Percentiles rank a stretch among this genome's conserved stretches.
Evolutionary conservation across 1,140 invertebrate genomes (phyloP).

Genomic region (Drosophila insularis): DNA sequence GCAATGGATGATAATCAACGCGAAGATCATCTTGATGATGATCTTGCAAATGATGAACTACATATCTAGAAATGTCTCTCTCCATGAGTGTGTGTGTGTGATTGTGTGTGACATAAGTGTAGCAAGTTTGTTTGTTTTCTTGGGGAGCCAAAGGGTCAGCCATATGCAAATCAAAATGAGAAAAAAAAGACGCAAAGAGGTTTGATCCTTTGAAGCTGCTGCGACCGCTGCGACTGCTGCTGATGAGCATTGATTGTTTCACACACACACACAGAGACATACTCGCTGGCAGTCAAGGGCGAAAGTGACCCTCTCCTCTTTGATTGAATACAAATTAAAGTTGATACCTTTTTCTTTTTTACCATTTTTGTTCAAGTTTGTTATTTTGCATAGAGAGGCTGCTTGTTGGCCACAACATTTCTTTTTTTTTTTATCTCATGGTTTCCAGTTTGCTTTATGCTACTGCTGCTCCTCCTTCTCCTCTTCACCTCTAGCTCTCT

Average conservation of each 20-base stretch:
- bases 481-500: not conserved
- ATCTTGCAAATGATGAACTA: slow-evolving; percentile 45
- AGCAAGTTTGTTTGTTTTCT: slow-evolving; percentile 71
- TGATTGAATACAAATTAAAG: slow-evolving; percentile 76
- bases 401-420: slow-evolving; percentile 31
- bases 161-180: slow-evolving; percentile 70
- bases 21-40: slow-evolving; percentile 53
- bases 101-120: slow-evolving; percentile 68
- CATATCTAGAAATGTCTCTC: slow-evolving; percentile 9
- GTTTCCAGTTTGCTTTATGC: slow-evolving; percentile 49
- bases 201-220: slow-evolving; percentile 47
- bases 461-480: not conserved
- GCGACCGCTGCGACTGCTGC: slow-evolving; percentile 18
- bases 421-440: slow-evolving; percentile 21
- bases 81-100: slow-evolving; percentile 15
- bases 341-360: slow-evolving; percentile 51
- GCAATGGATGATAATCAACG: slow-evolving; percentile 52
- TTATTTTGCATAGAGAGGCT: slow-evolving; percentile 37
- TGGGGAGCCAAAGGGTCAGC: slow-evolving; percentile 63
- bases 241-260: slow-evolving; percentile 73
- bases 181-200: slow-evolving; percentile 24
- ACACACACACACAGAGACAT: not conserved
- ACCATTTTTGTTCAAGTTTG: slow-evolving; percentile 19
- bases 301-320: slow-evolving; percentile 46
- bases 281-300: slow-evolving; percentile 10